Evolutionary conservation across 2,797 vertebrate species (phyloP), one percentile per base, ranked within the genome.

Genomic region (Sebastes umbrosus): DNA sequence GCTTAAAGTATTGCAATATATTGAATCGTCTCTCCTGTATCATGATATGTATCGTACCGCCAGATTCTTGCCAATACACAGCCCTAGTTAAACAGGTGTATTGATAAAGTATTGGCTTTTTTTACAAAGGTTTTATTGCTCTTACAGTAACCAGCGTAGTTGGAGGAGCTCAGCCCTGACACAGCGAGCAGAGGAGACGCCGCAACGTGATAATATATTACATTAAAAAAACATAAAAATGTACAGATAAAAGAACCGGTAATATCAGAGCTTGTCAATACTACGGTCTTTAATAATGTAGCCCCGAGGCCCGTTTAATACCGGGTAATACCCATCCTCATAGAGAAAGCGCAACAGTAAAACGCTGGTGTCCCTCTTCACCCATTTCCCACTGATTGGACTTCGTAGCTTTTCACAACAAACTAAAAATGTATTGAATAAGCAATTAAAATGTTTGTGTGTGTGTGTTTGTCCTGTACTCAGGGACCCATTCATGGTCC

Each of bases 401-500:
- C 34, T 22, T n/a, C 4, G 50, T 54, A 54, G 50, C 50, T n/a
- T 54, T 54, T 54, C n/a, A 54, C 24, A 58, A 27, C 66, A 55
- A 75, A 39, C 11, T 25, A 3, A 57, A 58, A 3, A 71, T 29
- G n/a, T 75, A 64, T 70, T 60, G 66, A 74, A 69, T 27, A 54
- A 66, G 58, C 68, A 52, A 3, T 84, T 55, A 82, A 85, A 75
- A 22, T 54, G 64, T 71, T 43, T 70, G 46, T 86, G 39, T 67
- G 8, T 57, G 58, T 68, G 39, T 66, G 46, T 89, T 60, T 85
- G 58, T 54, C 16, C 10, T 85, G 43, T 89, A 46, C 77, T 59
- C 92, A 99, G 99, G 93, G 98, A 99, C 67, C 97, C 99, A 60
- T 99, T 99, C 92, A 98, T 99, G 94, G 96, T 99, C 81, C 96